Evolutionary conservation across 2,113 vertebrate species (phyloP), one percentile per base, ranked within the genome.

Genomic region (Triplophysa siluroides): DNA sequence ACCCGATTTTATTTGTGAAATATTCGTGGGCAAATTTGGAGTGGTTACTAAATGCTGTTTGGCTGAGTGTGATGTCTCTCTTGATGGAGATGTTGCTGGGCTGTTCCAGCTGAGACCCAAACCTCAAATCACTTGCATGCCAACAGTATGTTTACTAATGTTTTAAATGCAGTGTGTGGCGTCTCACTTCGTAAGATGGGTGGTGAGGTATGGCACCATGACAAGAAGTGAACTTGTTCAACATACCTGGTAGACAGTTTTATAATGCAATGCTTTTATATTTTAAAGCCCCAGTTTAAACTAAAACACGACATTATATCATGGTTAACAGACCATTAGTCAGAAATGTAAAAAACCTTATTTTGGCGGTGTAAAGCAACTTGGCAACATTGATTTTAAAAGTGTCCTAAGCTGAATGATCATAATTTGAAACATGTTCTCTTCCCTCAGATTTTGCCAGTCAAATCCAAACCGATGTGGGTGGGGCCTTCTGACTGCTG

Each of bases 11-110:
- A 38, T 43, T 78, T 24, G 43, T 47, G 67, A 78, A 73, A 62
- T 73, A 78, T 24, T 60, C 63, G 52, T 58, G 76, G 66, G 38
- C 61, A 80, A 38, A 56, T 80, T 63, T 73, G 8, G 19, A 80
- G 47, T 23, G 33, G 47, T 52, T 45, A 75, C 69, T 66, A 56
- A 78, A 76, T 54, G 58, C 7, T 56, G 68, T 43, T n/a, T 66
- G 64, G 62, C 45, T 68, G 29, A 33, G 33, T 38, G 33, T 38
- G 33, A 38, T 38, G 33, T 38, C 33, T 6, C 33, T 38, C 33
- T 38, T 38, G 6, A 38, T 29, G 26, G 2, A 3, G 26, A 29
- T 38, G 33, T 38, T 38, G 60, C 50, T 41, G 43, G n/a, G 54
- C 65, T 24, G 18, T 16, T n/a, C 38, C 58, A 75, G 60, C 58